A percentile compares a stretch with the other conserved stretches of the same genome.
Conservation (phyloP, 2,113 vertebrate species). For the Phaethornis superciliosus region DNA sequence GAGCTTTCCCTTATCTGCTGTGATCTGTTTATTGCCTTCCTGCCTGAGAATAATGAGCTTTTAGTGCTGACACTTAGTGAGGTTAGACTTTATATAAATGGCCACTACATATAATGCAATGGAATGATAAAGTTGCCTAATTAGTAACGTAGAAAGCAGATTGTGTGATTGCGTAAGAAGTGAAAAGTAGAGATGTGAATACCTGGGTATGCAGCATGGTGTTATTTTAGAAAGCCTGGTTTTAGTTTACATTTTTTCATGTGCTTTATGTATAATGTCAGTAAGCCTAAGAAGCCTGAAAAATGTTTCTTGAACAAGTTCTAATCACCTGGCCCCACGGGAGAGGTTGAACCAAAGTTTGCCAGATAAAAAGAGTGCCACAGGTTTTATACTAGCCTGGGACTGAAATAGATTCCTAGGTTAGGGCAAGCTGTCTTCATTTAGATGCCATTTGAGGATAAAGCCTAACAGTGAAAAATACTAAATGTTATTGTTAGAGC, state of each 20-base stretch:
- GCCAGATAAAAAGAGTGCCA: background rate
- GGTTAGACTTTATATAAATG: background rate
- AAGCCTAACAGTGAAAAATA: background rate
- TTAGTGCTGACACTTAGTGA: background rate
- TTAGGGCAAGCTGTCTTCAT: background rate
- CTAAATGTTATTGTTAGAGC: background rate
- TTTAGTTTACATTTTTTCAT: background rate
- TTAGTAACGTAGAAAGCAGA: background rate
- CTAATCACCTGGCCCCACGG: background rate
- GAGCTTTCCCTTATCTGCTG: background rate
- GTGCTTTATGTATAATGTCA: background rate
- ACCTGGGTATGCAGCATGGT: background rate
- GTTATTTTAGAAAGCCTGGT: background rate
- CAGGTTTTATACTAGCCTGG: background rate
- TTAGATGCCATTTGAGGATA: background rate
- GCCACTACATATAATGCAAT: background rate
- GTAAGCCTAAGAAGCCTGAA: background rate
- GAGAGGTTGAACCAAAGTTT: background rate
- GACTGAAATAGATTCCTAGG: background rate
- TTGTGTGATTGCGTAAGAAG: background rate
- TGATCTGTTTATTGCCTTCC: slow-evolving; percentile 23
- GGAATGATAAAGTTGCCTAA: background rate
- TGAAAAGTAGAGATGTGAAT: background rate
- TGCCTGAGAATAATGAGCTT: slow-evolving; percentile 24
- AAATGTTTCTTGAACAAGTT: background rate